A percentile compares a stretch with the other conserved stretches of the same genome.
Conservation (phyloP, 2,797 vertebrate species). For the Leptatherina wallacei region DNA sequence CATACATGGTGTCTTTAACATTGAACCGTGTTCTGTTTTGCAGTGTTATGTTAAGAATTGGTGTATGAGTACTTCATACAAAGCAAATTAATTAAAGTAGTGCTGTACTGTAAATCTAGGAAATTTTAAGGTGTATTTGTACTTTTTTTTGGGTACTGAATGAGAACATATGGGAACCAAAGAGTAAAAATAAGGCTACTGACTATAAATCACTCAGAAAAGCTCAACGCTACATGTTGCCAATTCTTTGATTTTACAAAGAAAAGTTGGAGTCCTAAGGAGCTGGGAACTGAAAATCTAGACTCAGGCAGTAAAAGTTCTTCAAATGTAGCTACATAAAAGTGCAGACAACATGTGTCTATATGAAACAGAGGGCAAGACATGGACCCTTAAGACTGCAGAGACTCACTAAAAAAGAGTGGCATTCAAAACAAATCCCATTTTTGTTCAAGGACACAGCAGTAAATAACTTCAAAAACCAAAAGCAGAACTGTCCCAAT, state of each 20-base stretch:
- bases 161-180: conserved; percentile 30
- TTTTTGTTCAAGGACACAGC: conserved; percentile 40
- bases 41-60: background rate
- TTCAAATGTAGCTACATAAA: conserved; percentile 1
- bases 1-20: no score
- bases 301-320: conserved; percentile 8
- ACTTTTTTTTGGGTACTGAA: conserved; percentile 4
- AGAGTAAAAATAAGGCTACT: conserved; percentile 64
- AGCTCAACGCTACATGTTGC: conserved; percentile 40
- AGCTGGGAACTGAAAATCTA: conserved; percentile 23
- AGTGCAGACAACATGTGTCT: conserved; percentile 2
- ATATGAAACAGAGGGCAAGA: background rate
- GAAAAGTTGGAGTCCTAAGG: conserved; percentile 25
- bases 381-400: background rate
- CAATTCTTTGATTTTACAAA: conserved; percentile 44
- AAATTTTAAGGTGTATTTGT: background rate
- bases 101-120: background rate
- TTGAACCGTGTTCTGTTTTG: no score
- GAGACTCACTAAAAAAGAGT: background rate
- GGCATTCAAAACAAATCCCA: conserved; percentile 13
- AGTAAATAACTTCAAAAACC: conserved; percentile 54
- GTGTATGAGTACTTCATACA: background rate
- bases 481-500: conserved; percentile 61
- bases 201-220: conserved; percentile 51
- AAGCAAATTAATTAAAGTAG: no score